Base-by-base conservation (phyloP, 1,140 invertebrate genomes). In the Popillia japonica region DNA sequence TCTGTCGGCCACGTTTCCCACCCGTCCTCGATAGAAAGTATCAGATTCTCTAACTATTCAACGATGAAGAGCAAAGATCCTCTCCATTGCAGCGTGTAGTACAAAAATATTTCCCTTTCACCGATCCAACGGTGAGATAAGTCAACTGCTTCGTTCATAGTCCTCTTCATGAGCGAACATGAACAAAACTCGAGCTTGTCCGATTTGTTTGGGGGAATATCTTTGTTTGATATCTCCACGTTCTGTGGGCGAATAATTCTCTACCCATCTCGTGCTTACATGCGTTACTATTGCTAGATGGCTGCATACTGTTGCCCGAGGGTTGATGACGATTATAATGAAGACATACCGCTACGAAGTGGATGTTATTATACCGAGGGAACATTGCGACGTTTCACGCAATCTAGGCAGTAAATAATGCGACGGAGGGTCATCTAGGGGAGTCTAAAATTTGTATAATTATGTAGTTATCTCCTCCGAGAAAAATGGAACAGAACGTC, bases 301-400 rank as follows among this genome's bases (percentile, higher is more conserved):
- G 23, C 17, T 68, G 61, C 61, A 22, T 68, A 22, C n/a, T 68
- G 61, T 68, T 68, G 61, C 61, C 61, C 10, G 61, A 68, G 61
- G 61, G 61, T 22, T 68, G 61, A 55, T n/a, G 17, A 55, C 14
- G 48, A 68, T 68, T 68, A 68, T 68, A 68, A 68, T 68, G 61
- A 68, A 68, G 61, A 68, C 61, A 34, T 68, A 34, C 61, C 22
- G 61, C 22, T 68, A 68, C 22, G 48, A 34, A 68, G 61, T 68
- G 27, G 61, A 68, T 68, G 27, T 68, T 68, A 34, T 34, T 34
- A 34, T 68, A 34, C 27, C 22, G 27, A 34, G 61, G 61, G 61
- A 34, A 10, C 8, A 27, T 68, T 68, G 61, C 22, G 27, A 7
- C 22, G 20, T 68, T 68, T 68, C 27, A 68, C 61, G 61, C 61